A percentile compares a stretch with the other conserved stretches of the same genome.
These are phyloP conservation scores for Centrocercus urophasianus DNA, from an alignment of 2,113 vertebrate genomes.

Conservation along the genomic window DNA sequence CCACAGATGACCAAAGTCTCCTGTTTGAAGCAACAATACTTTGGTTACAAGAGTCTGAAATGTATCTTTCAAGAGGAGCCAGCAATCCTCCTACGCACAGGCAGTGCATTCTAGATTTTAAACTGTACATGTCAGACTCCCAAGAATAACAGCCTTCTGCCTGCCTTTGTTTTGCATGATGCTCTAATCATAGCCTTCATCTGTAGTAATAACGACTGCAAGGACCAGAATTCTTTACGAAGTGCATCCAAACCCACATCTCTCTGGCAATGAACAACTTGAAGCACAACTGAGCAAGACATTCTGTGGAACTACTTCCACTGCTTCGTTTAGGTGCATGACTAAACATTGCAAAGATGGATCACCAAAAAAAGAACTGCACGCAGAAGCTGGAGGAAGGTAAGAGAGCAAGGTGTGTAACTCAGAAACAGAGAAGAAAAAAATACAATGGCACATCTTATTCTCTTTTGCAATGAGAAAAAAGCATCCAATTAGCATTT, in stretches of 20 bases:
- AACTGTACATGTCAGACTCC: neutral
- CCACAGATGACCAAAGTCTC: neutral
- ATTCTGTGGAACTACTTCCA: neutral
- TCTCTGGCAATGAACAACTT: neutral
- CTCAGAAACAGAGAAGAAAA: neutral
- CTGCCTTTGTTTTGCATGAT: neutral
- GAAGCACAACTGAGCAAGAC: neutral
- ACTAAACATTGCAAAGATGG: neutral
- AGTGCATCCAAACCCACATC: neutral
- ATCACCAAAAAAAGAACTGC: neutral
- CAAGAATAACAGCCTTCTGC: neutral
- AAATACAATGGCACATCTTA: neutral
- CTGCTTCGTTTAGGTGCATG: neutral
- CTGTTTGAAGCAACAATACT: neutral
- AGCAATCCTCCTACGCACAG: neutral
- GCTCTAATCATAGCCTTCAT: neutral
- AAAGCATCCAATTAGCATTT: neutral
- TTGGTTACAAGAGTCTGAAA: neutral
- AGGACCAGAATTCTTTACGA: neutral
- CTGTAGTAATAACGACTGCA: neutral
- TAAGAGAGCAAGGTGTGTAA: neutral
- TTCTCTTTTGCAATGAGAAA: neutral
- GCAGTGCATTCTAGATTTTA: constrained; percentile 1
- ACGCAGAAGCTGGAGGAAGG: neutral
- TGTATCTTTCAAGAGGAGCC: neutral